A percentile compares a stretch with the other conserved stretches of the same genome.
Conservation (phyloP, 1,140 invertebrate genomes). For the Diprion similis region DNA sequence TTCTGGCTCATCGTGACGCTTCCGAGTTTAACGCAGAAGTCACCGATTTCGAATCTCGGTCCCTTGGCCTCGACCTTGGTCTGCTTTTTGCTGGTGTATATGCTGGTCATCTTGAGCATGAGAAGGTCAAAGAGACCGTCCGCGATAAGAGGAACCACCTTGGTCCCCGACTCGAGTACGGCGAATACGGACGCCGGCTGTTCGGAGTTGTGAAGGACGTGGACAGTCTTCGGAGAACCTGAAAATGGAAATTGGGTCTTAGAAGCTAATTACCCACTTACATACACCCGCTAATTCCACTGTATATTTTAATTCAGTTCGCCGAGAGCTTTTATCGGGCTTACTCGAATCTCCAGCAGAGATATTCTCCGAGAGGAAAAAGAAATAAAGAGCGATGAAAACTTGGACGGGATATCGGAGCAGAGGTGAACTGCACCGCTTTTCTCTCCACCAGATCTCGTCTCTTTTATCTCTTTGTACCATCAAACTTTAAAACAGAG, state of each 20-base stretch:
- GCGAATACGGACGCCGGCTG: conserved; percentile 94
- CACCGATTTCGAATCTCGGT: conserved; percentile 88
- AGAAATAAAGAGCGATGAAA: background rate
- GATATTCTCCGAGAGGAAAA: no score
- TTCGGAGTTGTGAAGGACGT: conserved; percentile 94
- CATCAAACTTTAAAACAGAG: no score
- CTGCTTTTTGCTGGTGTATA: conserved; percentile 89
- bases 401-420: background rate
- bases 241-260: conserved; percentile 35
- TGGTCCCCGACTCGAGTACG: conserved; percentile 85
- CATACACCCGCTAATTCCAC: background rate
- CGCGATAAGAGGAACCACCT: conserved; percentile 85
- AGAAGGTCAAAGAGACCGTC: conserved; percentile 91
- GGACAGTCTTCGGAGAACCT: conserved; percentile 77
- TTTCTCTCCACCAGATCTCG: background rate
- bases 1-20: conserved; percentile 91
- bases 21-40: conserved; percentile 94
- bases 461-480: no score
- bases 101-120: conserved; percentile 86
- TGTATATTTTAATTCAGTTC: background rate
- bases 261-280: background rate
- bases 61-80: conserved; percentile 90
- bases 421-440: background rate
- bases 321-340: background rate
- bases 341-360: no score